A percentile compares a stretch with the other conserved stretches of the same genome.
These are phyloP conservation scores for Protomyctophum bolini DNA, from an alignment of 2,113 vertebrate species.

Conservation along the genomic window DNA sequence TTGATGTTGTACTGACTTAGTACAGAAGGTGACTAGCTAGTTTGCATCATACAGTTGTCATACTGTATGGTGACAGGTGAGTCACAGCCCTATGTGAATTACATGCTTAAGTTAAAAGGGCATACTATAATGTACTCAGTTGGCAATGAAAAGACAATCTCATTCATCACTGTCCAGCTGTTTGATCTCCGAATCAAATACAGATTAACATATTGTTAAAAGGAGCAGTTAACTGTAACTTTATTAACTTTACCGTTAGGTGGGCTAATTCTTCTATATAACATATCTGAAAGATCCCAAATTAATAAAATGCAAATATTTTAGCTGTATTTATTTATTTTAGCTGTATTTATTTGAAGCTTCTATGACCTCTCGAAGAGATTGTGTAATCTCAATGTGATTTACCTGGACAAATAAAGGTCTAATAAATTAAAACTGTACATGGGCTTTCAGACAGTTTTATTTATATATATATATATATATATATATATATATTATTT, in stretches of 20 bases:
- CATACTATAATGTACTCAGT: slow-evolving; percentile 16
- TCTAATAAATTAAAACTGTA: too few relatives aligned
- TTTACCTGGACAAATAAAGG: too few relatives aligned
- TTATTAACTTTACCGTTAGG: background rate
- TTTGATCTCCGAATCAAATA: slow-evolving; percentile 11
- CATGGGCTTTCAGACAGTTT: too few relatives aligned
- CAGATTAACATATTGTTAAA: background rate
- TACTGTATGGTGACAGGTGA: slow-evolving; percentile 36
- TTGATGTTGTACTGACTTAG: slow-evolving; percentile 33
- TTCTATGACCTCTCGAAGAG: too few relatives aligned
- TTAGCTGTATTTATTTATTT: too few relatives aligned
- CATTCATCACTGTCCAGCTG: slow-evolving; percentile 11
- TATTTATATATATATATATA: too few relatives aligned
- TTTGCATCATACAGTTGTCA: slow-evolving; percentile 45
- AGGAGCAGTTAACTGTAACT: background rate
- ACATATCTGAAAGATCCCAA: background rate
- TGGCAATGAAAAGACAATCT: slow-evolving; percentile 27
- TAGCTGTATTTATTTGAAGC: too few relatives aligned
- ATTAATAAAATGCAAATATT: background rate
- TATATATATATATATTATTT: too few relatives aligned
- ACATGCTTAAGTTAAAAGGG: slow-evolving; percentile 46
- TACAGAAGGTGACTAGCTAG: slow-evolving; percentile 17
- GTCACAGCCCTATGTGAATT: slow-evolving; percentile 21
- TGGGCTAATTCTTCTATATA: background rate
- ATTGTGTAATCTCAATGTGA: too few relatives aligned